Evolutionary conservation across 2,113 vertebrate genomes (phyloP), one percentile per base, ranked within the genome.

Genomic region (Pantherophis guttatus): DNA sequence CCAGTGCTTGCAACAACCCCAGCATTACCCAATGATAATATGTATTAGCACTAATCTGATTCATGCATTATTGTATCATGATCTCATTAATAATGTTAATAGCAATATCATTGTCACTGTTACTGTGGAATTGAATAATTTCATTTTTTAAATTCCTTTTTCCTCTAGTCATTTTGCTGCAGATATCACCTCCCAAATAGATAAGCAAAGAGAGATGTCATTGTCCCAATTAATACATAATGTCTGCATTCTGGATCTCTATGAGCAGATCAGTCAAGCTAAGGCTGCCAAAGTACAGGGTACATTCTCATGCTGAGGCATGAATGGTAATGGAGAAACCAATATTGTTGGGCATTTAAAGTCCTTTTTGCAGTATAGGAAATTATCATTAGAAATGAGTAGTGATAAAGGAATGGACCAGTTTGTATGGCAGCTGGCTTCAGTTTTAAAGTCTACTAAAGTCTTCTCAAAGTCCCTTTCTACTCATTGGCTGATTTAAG

Each of bases 51-150:
- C 59, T 52, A 52, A 81, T 86, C 92, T 62, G 88, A 93, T 86
- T 59, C 90, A 90, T 93, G 54, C 55, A 93, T 90, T 62, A 62
- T 90, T 90, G 86, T 86, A 21, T 90, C 26, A 3, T 26, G 29
- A 57, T 90, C 29, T 55, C 75, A 90, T 93, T 93, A 93, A 93
- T 86, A 93, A 90, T 90, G 88, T 52, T 59, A 33, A 53, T 85
- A 86, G 88, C 11, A 93, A 62, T 33, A 86, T 55, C 92, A 93
- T 44, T 90, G 88, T 52, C 88, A 53, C 29, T 59, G 44, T 86
- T 39, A 53, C 21, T 11, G 39, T 8, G n/a, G n/a, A n/a, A 39
- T 3, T 62, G 54, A 86, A 86, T 93, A 59, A 86, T 90, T 90
- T 52, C 26, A 90, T 90, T 86, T 93, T 65, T 89, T 52, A 59